A percentile compares a stretch with the other conserved stretches of the same genome.
Evolutionary conservation across 2,113 vertebrate species (phyloP).

Genomic region (Butorides virescens): DNA sequence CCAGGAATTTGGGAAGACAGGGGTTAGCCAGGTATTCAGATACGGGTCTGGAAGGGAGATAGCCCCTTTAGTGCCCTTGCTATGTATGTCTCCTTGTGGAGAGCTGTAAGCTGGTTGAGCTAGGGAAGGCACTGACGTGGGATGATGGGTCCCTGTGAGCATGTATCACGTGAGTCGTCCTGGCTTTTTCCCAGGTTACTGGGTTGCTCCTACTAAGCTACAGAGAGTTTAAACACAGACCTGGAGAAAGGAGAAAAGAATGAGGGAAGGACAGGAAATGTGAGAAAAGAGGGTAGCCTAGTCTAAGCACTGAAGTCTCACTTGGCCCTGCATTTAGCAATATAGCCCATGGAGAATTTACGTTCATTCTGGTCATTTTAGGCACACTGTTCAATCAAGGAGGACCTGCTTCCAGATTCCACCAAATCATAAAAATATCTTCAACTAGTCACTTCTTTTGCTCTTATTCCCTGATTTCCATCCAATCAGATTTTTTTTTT

Average conservation of each 20-base stretch:
- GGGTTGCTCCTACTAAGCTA: background rate
- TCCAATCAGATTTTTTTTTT: background rate
- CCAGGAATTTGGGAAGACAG: background rate
- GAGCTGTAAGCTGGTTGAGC: background rate
- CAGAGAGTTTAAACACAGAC: background rate
- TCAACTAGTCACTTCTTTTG: background rate
- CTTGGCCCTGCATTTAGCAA: background rate
- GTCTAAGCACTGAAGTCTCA: background rate
- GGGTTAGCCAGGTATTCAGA: background rate
- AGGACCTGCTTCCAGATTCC: background rate
- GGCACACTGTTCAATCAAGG: background rate
- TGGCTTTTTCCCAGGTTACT: background rate
- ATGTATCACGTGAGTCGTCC: background rate
- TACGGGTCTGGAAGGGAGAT: background rate
- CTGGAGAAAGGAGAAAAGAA: background rate
- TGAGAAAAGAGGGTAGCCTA: background rate
- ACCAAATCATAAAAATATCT: background rate
- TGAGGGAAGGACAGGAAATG: background rate
- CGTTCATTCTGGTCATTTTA: background rate
- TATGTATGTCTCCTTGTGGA: rapidly evolving
- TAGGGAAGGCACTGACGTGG: too few species aligned
- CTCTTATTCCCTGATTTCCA: background rate
- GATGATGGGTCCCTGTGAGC: background rate
- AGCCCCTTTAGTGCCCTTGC: background rate
- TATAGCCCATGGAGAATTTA: background rate